phyloP scores from a whole-genome alignment of 2,113 vertebrate genomes.

The Lycocorax pyrrhopterus region DNA sequence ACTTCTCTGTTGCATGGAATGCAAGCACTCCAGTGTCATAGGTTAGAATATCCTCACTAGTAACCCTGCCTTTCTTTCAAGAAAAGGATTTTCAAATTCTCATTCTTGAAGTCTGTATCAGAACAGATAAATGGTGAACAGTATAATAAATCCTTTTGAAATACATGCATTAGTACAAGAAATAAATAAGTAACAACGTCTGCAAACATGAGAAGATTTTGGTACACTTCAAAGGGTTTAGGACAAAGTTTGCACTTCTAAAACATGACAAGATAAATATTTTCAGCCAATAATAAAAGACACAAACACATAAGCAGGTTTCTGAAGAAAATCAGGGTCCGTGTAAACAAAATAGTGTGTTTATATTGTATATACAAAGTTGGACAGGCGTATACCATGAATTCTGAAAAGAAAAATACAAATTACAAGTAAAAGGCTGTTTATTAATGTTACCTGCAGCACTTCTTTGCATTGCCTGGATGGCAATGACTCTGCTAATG shows the following conservation, averaged over 20 bases:
- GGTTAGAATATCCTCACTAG: not conserved
- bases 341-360: not conserved
- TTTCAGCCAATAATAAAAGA: not conserved
- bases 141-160: not conserved
- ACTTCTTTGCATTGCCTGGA: not conserved
- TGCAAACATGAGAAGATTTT: not conserved
- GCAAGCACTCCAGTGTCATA: not conserved
- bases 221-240: not conserved
- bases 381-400: rapidly evolving
- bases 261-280: not conserved
- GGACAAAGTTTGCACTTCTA: not conserved
- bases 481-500: not conserved
- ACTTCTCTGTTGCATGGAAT: not conserved
- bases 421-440: not conserved
- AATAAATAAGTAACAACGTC: not conserved
- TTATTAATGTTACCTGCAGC: not conserved
- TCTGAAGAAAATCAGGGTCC: not conserved
- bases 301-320: not conserved
- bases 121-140: not conserved
- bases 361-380: not conserved
- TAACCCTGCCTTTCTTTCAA: not conserved
- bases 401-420: not conserved
- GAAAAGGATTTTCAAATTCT: not conserved
- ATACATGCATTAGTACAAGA: not conserved
- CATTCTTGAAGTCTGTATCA: not conserved